These are phyloP conservation scores for Drosophila eugracilis DNA, from an alignment of 1,140 invertebrate species.

Conservation along the genomic window DNA sequence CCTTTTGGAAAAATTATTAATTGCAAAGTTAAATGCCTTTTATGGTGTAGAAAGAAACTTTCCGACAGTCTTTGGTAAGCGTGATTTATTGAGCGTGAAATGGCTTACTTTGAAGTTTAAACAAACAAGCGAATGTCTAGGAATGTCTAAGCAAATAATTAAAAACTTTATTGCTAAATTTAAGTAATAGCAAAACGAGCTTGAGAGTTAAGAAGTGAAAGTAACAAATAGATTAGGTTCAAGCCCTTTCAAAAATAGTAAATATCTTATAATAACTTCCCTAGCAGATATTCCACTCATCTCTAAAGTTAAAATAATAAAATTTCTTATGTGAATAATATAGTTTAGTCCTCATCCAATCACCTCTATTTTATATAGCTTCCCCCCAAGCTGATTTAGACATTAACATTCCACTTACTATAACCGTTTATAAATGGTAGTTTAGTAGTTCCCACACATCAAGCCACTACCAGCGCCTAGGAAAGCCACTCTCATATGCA, in stretches of 20 bases:
- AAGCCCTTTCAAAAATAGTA: too few relatives aligned
- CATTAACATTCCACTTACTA: conserved; percentile 27
- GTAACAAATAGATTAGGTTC: too few relatives aligned
- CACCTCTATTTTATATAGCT: not conserved
- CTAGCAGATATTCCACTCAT: too few relatives aligned
- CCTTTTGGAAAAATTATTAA: not conserved
- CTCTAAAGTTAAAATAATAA: not conserved
- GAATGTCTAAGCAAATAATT: not conserved
- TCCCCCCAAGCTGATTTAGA: conserved; percentile 13
- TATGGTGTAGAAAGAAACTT: too few relatives aligned
- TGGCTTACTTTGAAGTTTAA: not conserved
- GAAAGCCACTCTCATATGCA: conserved; percentile 27
- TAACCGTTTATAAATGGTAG: conserved; percentile 11
- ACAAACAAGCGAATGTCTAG: not conserved
- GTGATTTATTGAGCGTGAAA: not conserved
- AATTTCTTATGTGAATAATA: not conserved
- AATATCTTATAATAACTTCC: too few relatives aligned
- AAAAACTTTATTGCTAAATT: too few relatives aligned
- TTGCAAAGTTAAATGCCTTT: too few relatives aligned
- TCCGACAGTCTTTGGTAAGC: not conserved
- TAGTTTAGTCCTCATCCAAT: conserved; percentile 6
- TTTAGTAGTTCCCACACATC: conserved; percentile 38
- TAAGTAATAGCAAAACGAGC: too few relatives aligned
- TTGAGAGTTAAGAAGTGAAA: too few relatives aligned
- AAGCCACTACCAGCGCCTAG: too few relatives aligned